phyloP scores from a whole-genome alignment of 2,113 vertebrate genomes.

The Ceyx cyanopectus region DNA sequence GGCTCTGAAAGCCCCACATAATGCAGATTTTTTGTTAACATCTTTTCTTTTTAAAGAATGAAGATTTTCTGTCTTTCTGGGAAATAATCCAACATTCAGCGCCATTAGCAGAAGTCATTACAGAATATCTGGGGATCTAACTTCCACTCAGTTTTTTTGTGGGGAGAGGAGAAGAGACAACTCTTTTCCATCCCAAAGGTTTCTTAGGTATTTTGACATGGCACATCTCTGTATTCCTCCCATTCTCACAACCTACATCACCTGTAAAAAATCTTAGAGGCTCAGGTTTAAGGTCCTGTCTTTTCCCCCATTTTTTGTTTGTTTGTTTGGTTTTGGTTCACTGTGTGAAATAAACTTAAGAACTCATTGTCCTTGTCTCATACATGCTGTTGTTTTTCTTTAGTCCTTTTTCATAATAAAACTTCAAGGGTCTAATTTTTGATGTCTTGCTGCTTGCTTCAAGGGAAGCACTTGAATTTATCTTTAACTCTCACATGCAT shows the following conservation, averaged over 20 bases:
- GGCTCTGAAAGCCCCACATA: not conserved
- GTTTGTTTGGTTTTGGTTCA: not conserved
- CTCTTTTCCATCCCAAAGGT: not conserved
- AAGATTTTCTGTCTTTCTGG: not conserved
- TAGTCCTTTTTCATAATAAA: not conserved
- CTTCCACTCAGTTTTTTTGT: not conserved
- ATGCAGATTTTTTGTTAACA: not conserved
- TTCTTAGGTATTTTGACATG: not conserved
- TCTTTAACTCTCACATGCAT: not conserved
- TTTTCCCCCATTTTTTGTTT: not conserved
- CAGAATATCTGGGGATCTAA: not conserved
- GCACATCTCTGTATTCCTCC: not conserved
- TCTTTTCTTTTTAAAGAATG: not conserved
- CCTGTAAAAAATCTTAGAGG: not conserved
- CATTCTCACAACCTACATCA: not conserved
- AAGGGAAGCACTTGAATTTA: not conserved
- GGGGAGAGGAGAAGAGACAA: not conserved
- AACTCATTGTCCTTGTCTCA: not conserved
- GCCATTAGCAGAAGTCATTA: not conserved
- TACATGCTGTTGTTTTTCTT: not conserved
- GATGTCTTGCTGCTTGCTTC: not conserved
- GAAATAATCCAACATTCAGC: not conserved
- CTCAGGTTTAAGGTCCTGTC: not conserved
- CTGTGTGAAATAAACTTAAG: not conserved
- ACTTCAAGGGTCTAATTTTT: not conserved